Evolutionary conservation across 2,113 vertebrate genomes (phyloP), one percentile per base, ranked within the genome.

Genomic region (Tauraco erythrolophus): DNA sequence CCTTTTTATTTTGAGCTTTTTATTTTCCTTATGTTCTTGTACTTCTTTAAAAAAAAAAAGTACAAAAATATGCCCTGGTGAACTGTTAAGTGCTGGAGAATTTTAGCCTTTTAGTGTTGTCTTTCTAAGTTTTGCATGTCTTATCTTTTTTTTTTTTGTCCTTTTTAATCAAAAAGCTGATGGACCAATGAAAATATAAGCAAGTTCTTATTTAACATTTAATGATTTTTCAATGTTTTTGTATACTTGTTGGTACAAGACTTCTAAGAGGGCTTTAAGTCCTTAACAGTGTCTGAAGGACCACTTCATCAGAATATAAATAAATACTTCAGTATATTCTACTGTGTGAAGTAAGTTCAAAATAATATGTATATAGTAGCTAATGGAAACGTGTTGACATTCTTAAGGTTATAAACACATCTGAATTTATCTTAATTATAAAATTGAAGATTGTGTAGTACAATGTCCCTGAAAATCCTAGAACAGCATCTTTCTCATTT

Each of bases 371-470:
- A 96, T 94, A 96, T 79, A 61, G 50, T 89, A 97, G 94, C 98
- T 98, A 98, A 98, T 97, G 94, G 97, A 98, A 98, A 94, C 97
- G 98, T 98, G 97, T 98, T 98, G 97, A 98, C 97, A 97, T 98
- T 98, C 97, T 98, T 98, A 98, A 98, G 96, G 96, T 97, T 97
- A 98, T 96, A 97, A 97, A 98, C 92, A 96, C 95, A 89, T 97
- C 78, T 97, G 96, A 98, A 98, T 97, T 97, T 97, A 96, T 87
- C 95, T 75, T 98, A 97, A 98, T 98, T 98, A 96, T 97, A 97
- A 98, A 91, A 98, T 96, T 98, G 96, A 98, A 98, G 97, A 97
- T 69, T 96, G 96, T 98, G 97, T 98, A 98, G 97, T 96, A 95
- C 96, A 96, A 69, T 97, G 97, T 98, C 98, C 98, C 98, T 98